These are phyloP conservation scores for Andrena flavipes DNA, from an alignment of 2,888 invertebrate genomes.

Conservation along the genomic window DNA sequence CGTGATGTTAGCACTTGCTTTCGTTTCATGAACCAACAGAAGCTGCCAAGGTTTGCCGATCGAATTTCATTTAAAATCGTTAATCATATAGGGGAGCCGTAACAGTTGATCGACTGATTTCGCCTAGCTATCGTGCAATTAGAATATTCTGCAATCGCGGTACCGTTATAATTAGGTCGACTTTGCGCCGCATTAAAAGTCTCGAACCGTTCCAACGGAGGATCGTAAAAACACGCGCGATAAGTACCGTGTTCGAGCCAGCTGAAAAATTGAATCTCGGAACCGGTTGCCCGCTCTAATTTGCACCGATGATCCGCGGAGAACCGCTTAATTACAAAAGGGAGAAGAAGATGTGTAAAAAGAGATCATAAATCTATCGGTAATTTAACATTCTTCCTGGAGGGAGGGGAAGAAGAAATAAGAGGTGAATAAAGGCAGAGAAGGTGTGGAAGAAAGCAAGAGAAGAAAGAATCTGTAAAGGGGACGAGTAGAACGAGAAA, in stretches of 20 bases:
- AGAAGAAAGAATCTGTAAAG: too few species aligned
- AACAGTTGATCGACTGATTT: background rate
- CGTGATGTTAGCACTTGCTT: too few species aligned
- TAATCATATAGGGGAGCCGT: background rate
- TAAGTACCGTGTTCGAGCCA: conserved; percentile 13
- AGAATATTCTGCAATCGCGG: conserved; percentile 44
- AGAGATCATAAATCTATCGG: too few species aligned
- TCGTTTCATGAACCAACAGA: too few species aligned
- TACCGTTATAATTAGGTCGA: conserved; percentile 60
- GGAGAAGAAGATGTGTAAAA: background rate
- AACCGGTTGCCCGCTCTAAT: conserved; percentile 42
- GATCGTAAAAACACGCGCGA: conserved; percentile 17
- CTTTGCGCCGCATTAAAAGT: conserved; percentile 35
- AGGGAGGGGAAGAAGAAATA: too few species aligned
- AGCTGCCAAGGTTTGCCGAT: too few species aligned
- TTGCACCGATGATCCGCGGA: background rate
- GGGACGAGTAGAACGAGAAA: too few species aligned
- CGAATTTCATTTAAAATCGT: too few species aligned
- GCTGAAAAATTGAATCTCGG: conserved; percentile 30
- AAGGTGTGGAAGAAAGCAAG: too few species aligned
- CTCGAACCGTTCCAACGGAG: conserved; percentile 22
- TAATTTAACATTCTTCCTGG: too few species aligned
- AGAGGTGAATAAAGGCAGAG: too few species aligned
- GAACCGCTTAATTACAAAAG: conserved; percentile 21
- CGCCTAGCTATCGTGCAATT: conserved; percentile 14